Base-by-base conservation (phyloP, 2,888 invertebrate genomes). In the Trichopoda pennipes region DNA sequence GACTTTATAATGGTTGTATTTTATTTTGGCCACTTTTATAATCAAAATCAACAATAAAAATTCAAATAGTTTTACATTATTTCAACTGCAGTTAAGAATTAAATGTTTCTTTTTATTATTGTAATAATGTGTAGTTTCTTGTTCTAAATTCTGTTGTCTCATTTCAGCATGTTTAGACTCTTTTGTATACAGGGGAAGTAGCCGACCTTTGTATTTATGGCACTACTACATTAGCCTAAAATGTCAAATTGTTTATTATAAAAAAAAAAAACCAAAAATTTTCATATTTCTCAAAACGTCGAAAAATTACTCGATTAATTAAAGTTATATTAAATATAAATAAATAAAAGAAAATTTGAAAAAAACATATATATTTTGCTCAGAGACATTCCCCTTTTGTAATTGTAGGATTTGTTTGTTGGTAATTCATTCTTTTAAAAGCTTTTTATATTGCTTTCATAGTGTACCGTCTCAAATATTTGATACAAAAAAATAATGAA, bases 1-100 rank as follows among this genome's bases (percentile, higher is more conserved):
- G 82, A 75, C 82, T 79, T 72, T 75, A 72, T 72, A 76, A 76
- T 72, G 64, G 74, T 64, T 81, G 69, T 74, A 60, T 69, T 78
- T 78, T 38, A 70, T 78, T 68, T 64, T 58, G 78, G 69, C 64
- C 58, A 78, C 68, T 81, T 74, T 81, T 68, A 35, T 68, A 53
- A 63, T 58, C 68, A 68, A 53, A 61, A 32, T 63, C 53, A 49
- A 16, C 66, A 74, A 64, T 53, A 74, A 74, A 53, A 66, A 66
- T 60, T 21, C n/a, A 64, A 66, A 68, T 68, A 23, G 51, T 75
- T 75, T 28, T 51, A 66, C 58, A 75, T 68, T 69, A 44, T 61
- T 77, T 19, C 17, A 79, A 55, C 72, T 79, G 78, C 32, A 68
- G 69, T 55, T 81, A 70, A 75, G 55, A 44, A 19, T 60, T 76